Conservation (phyloP, 30 jellyfish, hydroid and myxozoan genomes). For the Pseudorhiza aurosa region DNA sequence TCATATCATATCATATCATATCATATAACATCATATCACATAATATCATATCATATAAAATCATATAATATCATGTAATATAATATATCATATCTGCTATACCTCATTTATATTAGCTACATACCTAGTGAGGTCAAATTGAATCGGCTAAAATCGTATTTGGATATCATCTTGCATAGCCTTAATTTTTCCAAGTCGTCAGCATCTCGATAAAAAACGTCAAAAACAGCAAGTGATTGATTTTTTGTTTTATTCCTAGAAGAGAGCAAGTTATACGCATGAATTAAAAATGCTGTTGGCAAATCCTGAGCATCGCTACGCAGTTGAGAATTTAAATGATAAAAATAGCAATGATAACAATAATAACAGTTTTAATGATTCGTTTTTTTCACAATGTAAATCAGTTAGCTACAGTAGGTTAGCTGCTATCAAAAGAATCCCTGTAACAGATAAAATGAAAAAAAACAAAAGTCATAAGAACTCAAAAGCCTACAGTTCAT, state of each 20-base stretch:
- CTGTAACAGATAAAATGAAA: no score
- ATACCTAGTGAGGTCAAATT: slow-evolving; percentile 27
- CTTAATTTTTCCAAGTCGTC: slow-evolving; percentile 7
- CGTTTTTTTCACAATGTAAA: neutral
- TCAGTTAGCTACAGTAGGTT: neutral
- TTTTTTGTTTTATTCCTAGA: neutral
- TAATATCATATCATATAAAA: no score
- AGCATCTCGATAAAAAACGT: slow-evolving; percentile 15
- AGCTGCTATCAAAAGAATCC: neutral
- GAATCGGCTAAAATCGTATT: neutral
- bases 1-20: no score
- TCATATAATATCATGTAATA: no score
- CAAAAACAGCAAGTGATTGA: neutral
- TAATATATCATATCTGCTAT: neutral
- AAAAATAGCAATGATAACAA: no score
- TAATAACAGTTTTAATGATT: no score
- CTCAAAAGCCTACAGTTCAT: no score
- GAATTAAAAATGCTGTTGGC: neutral
- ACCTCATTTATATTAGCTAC: neutral
- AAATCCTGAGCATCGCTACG: neutral
- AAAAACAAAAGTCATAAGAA: no score
- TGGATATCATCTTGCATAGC: neutral
- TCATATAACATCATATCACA: no score
- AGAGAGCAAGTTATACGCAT: neutral
- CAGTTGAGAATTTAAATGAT: no score